Base-by-base conservation (phyloP, 2,797 vertebrate genomes). In the Gymnocypris eckloni region DNA sequence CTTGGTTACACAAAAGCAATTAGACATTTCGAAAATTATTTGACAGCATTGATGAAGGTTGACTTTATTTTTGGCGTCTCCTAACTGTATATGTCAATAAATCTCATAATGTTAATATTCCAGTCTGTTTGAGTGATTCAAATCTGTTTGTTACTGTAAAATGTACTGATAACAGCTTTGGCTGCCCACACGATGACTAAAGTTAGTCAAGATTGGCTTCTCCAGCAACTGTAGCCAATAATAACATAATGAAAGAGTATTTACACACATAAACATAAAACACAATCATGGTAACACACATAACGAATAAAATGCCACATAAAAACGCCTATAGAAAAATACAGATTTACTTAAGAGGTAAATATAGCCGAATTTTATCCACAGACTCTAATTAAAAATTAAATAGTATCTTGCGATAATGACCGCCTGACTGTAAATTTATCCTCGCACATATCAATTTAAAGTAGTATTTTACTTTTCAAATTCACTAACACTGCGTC, bases 221-320 rank as follows among this genome's bases (percentile, higher is more conserved):
- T 45, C 41, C 6, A 4, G 3, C 22, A 71, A 71, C 39, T 71
- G 69, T 71, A 71, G 69, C 20, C 20, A 71, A n/a, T 71, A 71
- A 71, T n/a, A 71, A 71, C 69, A 37, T 67, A 71, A 43, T 2
- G 66, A 69, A 69, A 69, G 39, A 13, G 33, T 77, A 67, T 77
- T 37, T 33, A 75, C 25, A 45, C 22, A 52, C 18, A 39, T 33
- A 56, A n/a, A 76, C 73, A 77, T 56, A 59, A 25, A 78, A 78
- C 50, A 15, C 20, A 33, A n/a, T 77, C 33, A n/a, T 78, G 52
- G 37, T n/a, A 77, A 54, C 76, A 59, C 33, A 77, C 4, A 0
- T 22, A 22, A 22, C 12, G 4, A 75, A 33, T 0, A 0, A 52
- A 50, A 33, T 25, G 12, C 48, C 54, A 70, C 20, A n/a, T 39